A percentile compares a stretch with the other conserved stretches of the same genome.
phyloP scores from a whole-genome alignment of 1,140 invertebrate species.

The Amyelois transitella region DNA sequence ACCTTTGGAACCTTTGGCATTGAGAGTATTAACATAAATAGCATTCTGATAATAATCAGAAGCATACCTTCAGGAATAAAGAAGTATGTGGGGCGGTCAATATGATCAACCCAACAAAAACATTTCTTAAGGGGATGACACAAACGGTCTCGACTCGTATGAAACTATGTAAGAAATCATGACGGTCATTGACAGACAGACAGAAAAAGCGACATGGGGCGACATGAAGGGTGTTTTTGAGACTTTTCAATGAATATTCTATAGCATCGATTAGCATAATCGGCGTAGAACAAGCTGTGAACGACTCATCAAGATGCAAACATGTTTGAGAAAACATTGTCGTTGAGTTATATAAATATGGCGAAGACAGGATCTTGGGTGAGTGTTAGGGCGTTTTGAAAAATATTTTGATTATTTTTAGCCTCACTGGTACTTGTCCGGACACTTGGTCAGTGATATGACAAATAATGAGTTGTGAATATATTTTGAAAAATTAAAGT shows the following conservation, averaged over 20 bases:
- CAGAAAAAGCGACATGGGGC: conserved; percentile 20
- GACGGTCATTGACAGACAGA: conserved; percentile 7
- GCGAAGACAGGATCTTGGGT: conserved; percentile 9
- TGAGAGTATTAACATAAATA: too few relatives aligned
- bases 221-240: conserved; percentile 43
- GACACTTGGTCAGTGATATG: too few relatives aligned
- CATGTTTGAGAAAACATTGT: conserved; percentile 8
- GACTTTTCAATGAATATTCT: conserved; percentile 49
- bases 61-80: too few relatives aligned
- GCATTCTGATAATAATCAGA: too few relatives aligned
- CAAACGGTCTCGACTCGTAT: background rate
- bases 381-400: too few relatives aligned
- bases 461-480: too few relatives aligned
- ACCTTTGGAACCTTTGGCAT: too few relatives aligned
- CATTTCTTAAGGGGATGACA: background rate
- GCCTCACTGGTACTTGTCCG: too few relatives aligned
- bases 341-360: conserved; percentile 45
- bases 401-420: too few relatives aligned
- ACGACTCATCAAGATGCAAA: conserved; percentile 19
- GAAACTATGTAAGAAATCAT: background rate
- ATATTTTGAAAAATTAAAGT: too few relatives aligned
- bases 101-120: background rate
- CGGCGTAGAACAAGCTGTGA: conserved; percentile 40
- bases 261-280: conserved; percentile 57
- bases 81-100: too few relatives aligned